Base-by-base conservation (phyloP, 2,888 invertebrate species). In the Spatulosminthurus flaviceps region DNA sequence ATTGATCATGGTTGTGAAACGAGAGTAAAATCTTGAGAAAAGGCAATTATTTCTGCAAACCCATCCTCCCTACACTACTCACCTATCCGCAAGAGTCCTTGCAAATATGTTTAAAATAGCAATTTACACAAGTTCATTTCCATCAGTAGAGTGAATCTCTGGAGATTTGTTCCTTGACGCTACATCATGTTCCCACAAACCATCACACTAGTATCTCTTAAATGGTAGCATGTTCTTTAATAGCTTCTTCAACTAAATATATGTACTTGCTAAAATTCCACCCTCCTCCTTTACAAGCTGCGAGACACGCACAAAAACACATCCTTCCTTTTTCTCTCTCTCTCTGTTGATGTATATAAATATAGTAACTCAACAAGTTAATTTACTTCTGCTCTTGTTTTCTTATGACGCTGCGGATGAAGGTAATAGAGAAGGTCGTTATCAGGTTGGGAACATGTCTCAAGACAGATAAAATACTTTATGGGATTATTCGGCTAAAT, bases 391-490 rank as follows among this genome's bases (percentile, higher is more conserved):
- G 22, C 1, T n/a, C 1, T 42, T 41, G 21, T 41, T 29, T 71
- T n/a, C 19, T n/a, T 51, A 4, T 16, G 5, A 41, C 4, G 19
- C 43, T 16, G 34, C 19, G 26, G n/a, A 51, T n/a, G 11, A 51
- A 51, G 51, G 19, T 24, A 24, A 67, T 67, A 19, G n/a, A 5
- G n/a, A 51, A 51, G 9, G 51, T 51, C 51, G 16, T 51, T 51
- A 51, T 51, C 51, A 13, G 16, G 51, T n/a, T 51, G 51, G 51
- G 16, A 51, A 51, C 51, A 51, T 51, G 51, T 51, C n/a, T 51
- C 9, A 51, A 51, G 51, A 51, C 51, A 51, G 51, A 73, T 21
- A 34, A n/a, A 29, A 72, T 61, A 26, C 29, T 74, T 74, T 74
- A 74, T 74, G 51, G 21, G 28, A 70, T 70, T 70, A 29, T 41